Percentiles rank a stretch among this genome's conserved stretches.
Conservation (phyloP, 37 sponge, comb jelly and placozoan genomes). For the Diacarnus erythraeanus region DNA sequence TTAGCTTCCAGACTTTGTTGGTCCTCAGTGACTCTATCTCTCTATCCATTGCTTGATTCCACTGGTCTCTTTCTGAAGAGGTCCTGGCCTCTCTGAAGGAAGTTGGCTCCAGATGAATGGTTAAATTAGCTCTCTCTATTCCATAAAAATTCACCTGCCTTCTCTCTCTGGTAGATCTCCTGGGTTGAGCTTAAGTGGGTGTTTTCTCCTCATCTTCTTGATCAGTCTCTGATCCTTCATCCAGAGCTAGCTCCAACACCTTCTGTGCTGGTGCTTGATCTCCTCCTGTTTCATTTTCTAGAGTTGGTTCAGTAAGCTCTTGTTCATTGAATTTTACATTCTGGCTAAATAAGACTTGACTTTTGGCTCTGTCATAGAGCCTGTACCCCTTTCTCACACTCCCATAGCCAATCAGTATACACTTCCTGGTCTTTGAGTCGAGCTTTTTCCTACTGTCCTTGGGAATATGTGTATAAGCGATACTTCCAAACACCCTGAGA, state of each 20-base stretch:
- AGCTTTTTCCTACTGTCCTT: neutral
- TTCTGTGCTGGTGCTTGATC: neutral
- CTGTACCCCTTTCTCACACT: neutral
- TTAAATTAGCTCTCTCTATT: neutral
- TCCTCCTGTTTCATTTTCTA: neutral
- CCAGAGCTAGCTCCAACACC: neutral
- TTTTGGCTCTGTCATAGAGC: neutral
- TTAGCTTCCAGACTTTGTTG: neutral
- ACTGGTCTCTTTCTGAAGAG: neutral
- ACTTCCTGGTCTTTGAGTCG: slow-evolving; percentile 9
- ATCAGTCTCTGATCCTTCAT: neutral
- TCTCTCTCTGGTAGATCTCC: neutral
- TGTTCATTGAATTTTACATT: slow-evolving; percentile 4
- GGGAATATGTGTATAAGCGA: slow-evolving; percentile 55
- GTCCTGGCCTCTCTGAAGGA: neutral
- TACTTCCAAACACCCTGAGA: slow-evolving; percentile 53
- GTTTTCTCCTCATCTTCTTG: neutral
- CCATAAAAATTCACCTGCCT: neutral
- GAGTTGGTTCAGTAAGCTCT: neutral
- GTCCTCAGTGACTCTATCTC: neutral
- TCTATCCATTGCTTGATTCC: neutral
- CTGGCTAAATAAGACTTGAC: neutral
- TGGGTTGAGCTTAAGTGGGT: neutral
- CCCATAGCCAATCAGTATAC: slow-evolving; percentile 10
- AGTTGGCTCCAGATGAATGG: neutral